Evolutionary conservation across 2,113 vertebrate species (phyloP).

Genomic region (Oreotrochilus melanogaster): DNA sequence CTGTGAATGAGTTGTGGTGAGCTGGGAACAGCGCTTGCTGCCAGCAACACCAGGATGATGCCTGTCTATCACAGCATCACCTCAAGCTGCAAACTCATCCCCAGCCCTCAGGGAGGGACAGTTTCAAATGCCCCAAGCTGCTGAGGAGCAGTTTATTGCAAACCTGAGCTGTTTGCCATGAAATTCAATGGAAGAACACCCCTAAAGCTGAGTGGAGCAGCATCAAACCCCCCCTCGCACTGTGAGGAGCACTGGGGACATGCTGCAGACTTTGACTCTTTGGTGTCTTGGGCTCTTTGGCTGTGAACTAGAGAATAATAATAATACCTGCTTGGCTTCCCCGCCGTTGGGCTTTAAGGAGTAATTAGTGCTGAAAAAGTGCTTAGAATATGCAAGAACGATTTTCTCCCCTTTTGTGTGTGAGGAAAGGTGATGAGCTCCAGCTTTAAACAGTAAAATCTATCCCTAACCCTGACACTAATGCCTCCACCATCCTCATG

Average conservation of each 20-base stretch:
- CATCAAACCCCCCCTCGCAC: background rate
- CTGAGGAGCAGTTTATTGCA: background rate
- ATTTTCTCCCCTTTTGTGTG: background rate
- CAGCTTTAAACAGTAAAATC: background rate
- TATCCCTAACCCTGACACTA: background rate
- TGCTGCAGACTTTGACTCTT: background rate
- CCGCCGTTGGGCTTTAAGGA: background rate
- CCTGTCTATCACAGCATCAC: background rate
- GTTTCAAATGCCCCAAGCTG: background rate
- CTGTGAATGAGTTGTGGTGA: background rate
- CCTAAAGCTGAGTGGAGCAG: background rate
- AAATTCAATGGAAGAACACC: background rate
- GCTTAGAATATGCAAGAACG: background rate
- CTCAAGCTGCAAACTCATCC: background rate
- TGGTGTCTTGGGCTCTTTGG: background rate
- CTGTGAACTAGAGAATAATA: background rate
- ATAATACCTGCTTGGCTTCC: background rate
- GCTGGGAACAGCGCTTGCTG: accelerated
- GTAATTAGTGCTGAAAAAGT: background rate
- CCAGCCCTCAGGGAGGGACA: background rate
- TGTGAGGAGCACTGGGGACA: background rate
- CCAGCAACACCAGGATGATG: accelerated
- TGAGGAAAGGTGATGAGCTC: background rate
- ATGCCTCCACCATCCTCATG: accelerated
- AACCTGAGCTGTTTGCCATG: accelerated